Evolutionary conservation across 2,113 vertebrate species (phyloP).

Genomic region (Pseudorasbora parva): DNA sequence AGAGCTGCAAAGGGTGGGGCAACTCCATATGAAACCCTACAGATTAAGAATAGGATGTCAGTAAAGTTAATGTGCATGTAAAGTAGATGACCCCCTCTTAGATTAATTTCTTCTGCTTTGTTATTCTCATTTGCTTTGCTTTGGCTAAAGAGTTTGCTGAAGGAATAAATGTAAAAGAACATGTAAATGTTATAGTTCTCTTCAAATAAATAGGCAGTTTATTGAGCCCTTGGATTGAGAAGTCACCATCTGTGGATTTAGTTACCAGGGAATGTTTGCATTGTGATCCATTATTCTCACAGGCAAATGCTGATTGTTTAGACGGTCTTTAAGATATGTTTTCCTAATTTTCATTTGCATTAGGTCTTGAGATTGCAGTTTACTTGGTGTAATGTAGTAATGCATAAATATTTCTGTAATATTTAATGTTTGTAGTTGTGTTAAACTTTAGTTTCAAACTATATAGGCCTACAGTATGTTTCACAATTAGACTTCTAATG

Average conservation of each 20-base stretch:
- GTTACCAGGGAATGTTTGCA: not conserved
- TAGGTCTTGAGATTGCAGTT: too few species aligned
- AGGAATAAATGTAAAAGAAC: not conserved
- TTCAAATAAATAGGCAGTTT: not conserved
- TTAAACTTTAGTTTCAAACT: not conserved
- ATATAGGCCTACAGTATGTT: too few species aligned
- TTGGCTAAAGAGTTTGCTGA: not conserved
- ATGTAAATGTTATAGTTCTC: not conserved
- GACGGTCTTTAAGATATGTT: not conserved
- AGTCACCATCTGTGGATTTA: not conserved
- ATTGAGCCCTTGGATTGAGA: not conserved
- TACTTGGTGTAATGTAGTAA: too few species aligned
- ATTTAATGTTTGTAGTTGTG: too few species aligned
- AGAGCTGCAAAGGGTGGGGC: too few species aligned
- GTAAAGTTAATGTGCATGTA: too few species aligned
- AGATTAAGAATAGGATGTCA: too few species aligned
- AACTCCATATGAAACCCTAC: too few species aligned
- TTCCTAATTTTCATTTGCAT: not conserved
- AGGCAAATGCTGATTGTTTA: constrained; percentile 7
- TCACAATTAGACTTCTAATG: too few species aligned
- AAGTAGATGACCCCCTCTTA: too few species aligned
- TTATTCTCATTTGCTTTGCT: not conserved
- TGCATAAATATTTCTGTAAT: too few species aligned
- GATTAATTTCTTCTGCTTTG: not conserved
- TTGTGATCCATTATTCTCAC: not conserved